Conservation (phyloP, 2,797 vertebrate species). For the Bryconaethiops microstoma region DNA sequence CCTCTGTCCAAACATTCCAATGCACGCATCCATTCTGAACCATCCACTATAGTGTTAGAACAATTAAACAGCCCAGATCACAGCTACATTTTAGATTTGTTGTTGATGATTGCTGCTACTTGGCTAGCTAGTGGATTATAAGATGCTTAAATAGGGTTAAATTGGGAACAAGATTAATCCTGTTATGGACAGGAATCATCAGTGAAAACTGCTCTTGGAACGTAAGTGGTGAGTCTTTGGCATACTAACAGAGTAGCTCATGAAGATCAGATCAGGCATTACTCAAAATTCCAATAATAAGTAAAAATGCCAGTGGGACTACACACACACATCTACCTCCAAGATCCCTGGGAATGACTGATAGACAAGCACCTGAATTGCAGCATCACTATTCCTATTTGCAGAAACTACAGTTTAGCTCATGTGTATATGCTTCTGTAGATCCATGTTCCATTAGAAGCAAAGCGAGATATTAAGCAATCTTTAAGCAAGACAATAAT, state of each 20-base stretch:
- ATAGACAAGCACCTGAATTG: too few species aligned
- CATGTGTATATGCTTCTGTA: too few species aligned
- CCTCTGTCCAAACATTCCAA: background rate
- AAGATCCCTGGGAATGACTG: background rate
- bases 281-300: background rate
- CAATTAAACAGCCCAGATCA: too few species aligned
- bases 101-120: too few species aligned
- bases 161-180: background rate
- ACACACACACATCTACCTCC: background rate
- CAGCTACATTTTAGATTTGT: too few species aligned
- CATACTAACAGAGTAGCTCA: background rate
- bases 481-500: too few species aligned
- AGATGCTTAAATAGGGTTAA: background rate
- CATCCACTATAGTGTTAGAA: background rate
- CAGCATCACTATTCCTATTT: too few species aligned
- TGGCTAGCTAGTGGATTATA: background rate
- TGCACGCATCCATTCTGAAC: background rate
- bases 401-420: too few species aligned
- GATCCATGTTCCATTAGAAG: too few species aligned
- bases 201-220: background rate
- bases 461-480: too few species aligned
- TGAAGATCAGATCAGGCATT: background rate
- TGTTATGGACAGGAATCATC: background rate
- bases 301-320: background rate
- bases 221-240: background rate